phyloP scores from a whole-genome alignment of 2,797 vertebrate species.

The Pipistrellus kuhlii region DNA sequence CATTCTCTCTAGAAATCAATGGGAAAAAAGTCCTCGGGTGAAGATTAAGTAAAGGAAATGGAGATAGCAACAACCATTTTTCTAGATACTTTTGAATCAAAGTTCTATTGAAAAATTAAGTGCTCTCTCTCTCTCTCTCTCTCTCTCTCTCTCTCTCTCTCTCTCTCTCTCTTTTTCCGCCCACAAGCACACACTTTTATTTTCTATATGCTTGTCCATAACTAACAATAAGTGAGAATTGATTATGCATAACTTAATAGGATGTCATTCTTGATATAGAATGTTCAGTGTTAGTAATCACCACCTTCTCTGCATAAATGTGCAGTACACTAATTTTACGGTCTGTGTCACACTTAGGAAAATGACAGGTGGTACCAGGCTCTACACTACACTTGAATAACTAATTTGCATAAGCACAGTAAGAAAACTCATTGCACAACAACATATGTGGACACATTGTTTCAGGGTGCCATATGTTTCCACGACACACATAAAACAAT shows the following conservation, averaged over 20 bases:
- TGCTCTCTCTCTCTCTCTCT: background rate
- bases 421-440: constrained; percentile 75
- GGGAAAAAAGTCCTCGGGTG: no score
- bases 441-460: constrained; percentile 77
- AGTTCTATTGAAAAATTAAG: background rate
- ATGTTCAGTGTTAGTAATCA: background rate
- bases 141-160: no score
- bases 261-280: background rate
- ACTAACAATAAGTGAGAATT: background rate
- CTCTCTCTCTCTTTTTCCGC: no score
- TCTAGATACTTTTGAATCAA: background rate
- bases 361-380: constrained; percentile 64
- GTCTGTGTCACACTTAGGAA: constrained; percentile 40
- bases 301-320: background rate
- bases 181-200: background rate
- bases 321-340: constrained; percentile 47
- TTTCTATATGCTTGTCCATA: background rate
- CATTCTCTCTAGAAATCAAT: no score
- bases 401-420: constrained; percentile 71
- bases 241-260: background rate
- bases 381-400: constrained; percentile 59
- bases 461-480: constrained; percentile 75
- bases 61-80: background rate
- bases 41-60: background rate
- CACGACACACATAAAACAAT: constrained; percentile 73